phyloP scores from a whole-genome alignment of 2,888 invertebrate species.

The Conus canariensis region DNA sequence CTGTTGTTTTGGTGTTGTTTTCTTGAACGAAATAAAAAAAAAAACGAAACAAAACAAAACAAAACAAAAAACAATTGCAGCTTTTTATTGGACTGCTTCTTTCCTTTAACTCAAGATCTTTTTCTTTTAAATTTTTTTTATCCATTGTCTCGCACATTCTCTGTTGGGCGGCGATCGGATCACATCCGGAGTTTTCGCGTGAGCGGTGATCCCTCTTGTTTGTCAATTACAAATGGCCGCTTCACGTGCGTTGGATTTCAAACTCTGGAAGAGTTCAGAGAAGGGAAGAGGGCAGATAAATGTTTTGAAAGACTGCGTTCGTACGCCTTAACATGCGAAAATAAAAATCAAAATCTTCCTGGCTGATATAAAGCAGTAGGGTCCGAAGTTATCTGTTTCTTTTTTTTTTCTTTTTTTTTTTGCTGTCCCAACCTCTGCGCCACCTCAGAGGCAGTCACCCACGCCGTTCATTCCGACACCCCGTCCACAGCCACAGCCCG shows the following conservation, averaged over 20 bases:
- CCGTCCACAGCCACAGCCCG: too few species aligned
- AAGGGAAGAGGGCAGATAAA: neutral
- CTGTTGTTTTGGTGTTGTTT: neutral
- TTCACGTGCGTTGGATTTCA: neutral
- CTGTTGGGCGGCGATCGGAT: neutral
- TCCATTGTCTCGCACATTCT: neutral
- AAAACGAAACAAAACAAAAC: too few species aligned
- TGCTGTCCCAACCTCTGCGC: too few species aligned
- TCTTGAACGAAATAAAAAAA: too few species aligned
- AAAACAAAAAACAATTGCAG: too few species aligned
- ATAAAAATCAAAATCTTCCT: neutral
- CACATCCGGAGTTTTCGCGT: neutral
- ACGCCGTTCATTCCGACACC: too few species aligned
- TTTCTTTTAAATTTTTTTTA: neutral
- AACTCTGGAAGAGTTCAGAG: neutral
- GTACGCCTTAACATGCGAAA: neutral
- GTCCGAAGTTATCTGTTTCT: too few species aligned
- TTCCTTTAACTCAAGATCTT: too few species aligned
- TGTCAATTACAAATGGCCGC: neutral
- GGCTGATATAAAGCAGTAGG: too few species aligned
- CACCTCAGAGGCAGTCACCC: too few species aligned
- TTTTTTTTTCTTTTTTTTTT: too few species aligned
- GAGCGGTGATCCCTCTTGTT: neutral
- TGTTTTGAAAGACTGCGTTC: neutral
- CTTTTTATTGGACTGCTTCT: too few species aligned